Percentiles rank a stretch among this genome's conserved stretches.
Evolutionary conservation across 2,888 invertebrate genomes (phyloP).

Genomic region (Polyommatus iphigenia): DNA sequence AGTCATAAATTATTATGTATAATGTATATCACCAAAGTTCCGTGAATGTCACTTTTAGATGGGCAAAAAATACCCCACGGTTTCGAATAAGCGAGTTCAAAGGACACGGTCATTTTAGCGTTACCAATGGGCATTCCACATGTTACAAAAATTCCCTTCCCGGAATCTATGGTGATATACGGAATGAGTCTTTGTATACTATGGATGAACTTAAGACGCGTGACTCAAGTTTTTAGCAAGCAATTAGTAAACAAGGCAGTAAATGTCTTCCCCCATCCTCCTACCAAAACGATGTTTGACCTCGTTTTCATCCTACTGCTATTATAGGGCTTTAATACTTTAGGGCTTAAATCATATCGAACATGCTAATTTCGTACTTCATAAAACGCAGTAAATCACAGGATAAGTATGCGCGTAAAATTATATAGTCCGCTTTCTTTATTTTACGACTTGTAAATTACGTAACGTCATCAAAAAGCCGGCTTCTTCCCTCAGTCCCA

Average conservation of each 20-base stretch:
- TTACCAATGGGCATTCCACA: neutral
- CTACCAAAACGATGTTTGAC: neutral
- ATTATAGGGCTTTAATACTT: neutral
- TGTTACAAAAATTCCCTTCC: neutral
- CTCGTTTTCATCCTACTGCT: neutral
- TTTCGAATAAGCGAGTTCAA: neutral
- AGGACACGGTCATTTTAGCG: conserved; percentile 3
- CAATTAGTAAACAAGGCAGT: neutral
- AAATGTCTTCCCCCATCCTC: neutral
- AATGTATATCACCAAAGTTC: neutral
- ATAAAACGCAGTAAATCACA: conserved; percentile 4
- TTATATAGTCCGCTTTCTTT: conserved; percentile 10
- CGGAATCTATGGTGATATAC: too few species aligned
- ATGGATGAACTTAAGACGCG: neutral
- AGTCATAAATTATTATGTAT: neutral
- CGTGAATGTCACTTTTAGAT: neutral
- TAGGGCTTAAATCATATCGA: conserved; percentile 3
- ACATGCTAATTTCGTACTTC: conserved; percentile 7
- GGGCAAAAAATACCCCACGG: neutral
- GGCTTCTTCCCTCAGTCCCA: neutral
- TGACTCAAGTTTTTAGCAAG: neutral
- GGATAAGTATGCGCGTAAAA: neutral
- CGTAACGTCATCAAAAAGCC: neutral
- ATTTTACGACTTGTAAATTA: conserved; percentile 15
- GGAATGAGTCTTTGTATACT: neutral